A percentile compares a stretch with the other conserved stretches of the same genome.
These are phyloP conservation scores for Alentia gelatinosa DNA, from an alignment of 2,888 invertebrate genomes.

Conservation along the genomic window DNA sequence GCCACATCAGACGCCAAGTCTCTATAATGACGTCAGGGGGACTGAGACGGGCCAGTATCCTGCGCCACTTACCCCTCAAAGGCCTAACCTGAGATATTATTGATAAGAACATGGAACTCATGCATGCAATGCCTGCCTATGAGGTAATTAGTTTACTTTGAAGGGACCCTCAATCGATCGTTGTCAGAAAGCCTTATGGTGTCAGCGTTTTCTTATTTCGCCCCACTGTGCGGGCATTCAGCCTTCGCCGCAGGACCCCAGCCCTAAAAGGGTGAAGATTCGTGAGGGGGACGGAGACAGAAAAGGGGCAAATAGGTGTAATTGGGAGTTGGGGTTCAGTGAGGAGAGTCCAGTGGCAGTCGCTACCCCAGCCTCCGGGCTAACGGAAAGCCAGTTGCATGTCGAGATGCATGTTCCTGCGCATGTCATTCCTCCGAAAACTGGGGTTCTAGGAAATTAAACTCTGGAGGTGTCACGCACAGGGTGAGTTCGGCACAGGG, in stretches of 20 bases:
- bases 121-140: neutral
- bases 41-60: neutral
- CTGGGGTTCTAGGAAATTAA: neutral
- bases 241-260: neutral
- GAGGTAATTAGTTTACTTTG: constrained; percentile 10
- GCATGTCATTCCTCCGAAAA: neutral
- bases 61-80: neutral
- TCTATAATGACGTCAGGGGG: neutral
- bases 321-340: neutral
- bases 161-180: neutral
- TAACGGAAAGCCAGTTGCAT: neutral
- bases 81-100: constrained; percentile 16
- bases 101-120: constrained; percentile 26
- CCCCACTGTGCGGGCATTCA: neutral
- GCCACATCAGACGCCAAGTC: neutral
- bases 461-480: neutral
- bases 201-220: neutral
- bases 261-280: neutral
- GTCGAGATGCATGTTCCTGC: neutral
- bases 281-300: neutral
- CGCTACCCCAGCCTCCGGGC: neutral
- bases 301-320: neutral
- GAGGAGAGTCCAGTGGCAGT: neutral
- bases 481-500: neutral
- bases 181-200: constrained; percentile 2